These are phyloP conservation scores for Perca fluviatilis DNA, from an alignment of 2,113 vertebrate species.

Conservation along the genomic window DNA sequence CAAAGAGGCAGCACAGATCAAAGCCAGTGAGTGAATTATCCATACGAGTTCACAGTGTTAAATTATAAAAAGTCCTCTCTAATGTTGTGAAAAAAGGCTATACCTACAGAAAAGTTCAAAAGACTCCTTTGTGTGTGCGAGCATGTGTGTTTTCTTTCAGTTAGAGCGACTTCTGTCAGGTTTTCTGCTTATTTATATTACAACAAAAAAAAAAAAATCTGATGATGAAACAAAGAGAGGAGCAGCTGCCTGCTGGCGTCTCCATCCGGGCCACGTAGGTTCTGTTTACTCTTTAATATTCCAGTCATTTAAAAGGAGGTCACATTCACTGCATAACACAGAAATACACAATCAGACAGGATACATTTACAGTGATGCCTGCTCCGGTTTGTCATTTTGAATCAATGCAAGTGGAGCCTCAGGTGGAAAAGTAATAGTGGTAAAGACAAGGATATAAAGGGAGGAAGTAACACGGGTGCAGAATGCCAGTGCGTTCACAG, in stretches of 20 bases:
- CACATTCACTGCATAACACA: constrained; percentile 56
- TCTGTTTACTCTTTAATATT: constrained; percentile 73
- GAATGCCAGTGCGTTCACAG: constrained; percentile 16
- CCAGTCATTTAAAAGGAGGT: constrained; percentile 75
- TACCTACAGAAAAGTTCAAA: constrained; percentile 73
- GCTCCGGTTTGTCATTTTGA: constrained; percentile 52
- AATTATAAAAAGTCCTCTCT: constrained; percentile 62
- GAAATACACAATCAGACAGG: constrained; percentile 65
- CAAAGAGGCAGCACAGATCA: constrained; percentile 48
- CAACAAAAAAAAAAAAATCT: constrained; percentile 1
- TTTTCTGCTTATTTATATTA: constrained; percentile 74
- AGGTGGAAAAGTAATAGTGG: constrained; percentile 51
- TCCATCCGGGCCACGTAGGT: constrained; percentile 64
- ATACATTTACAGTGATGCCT: constrained; percentile 63
- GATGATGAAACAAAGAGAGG: constrained; percentile 64
- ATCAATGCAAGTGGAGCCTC: constrained; percentile 59
- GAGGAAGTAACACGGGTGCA: constrained; percentile 40
- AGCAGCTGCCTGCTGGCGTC: constrained; percentile 74
- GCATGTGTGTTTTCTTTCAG: constrained; percentile 52
- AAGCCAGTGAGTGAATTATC: constrained; percentile 60
- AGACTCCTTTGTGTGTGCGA: constrained; percentile 42
- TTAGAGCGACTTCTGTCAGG: constrained; percentile 71
- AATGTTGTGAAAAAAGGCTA: constrained; percentile 42
- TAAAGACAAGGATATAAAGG: constrained; percentile 22
- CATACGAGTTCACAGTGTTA: constrained; percentile 51